Base-by-base conservation (phyloP, 64 coral and sea anemone species). In the Stylophora pistillata region DNA sequence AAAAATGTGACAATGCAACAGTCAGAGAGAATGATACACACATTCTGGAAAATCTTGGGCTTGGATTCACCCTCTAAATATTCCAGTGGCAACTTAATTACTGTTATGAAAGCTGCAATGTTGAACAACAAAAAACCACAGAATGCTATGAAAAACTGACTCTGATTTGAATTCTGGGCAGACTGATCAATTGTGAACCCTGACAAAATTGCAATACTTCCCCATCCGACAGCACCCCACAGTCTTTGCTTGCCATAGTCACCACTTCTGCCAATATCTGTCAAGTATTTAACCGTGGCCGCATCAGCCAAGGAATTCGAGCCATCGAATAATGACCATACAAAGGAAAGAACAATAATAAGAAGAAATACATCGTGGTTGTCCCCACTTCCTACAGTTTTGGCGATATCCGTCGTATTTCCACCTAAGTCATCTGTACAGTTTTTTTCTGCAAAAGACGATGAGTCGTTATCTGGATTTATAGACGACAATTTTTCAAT, bases 201-300 rank as follows among this genome's bases (percentile, higher is more conserved):
- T 61, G 90, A 82, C 16, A 91, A 30, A 58, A 78, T 52, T 13
- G 81, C 84, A 61, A 83, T 75, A 15, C 60, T n/a, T 70, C 90
- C 90, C 55, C 83, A 91, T 10, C 90, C 90, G 7, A 86, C 64
- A 0, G 90, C 82, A 15, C 90, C 90, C 74, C 83, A 91, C 3
- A 91, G 72, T 18, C 90, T 55, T 29, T 91, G 90, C 78, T 91
- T 91, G 20, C 90, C 90, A 56, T 84, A 84, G 23, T 84, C 80
- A 54, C 80, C 32, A 68, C 34, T 60, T 84, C 62, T 68, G 10
- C 23, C 61, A 53, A 84, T 84, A 9, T 33, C 17, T 15, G 62
- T 53, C 61, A 84, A 84, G 62, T 70, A 84, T n/a, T 84, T 84
- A 23, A 84, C 23, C 41, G 62, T 53, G 33, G 62, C 80, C 47